Evolutionary conservation across 53 echinoderm and acorn worm genomes (phyloP).

Genomic region (Holothuria scabra): DNA sequence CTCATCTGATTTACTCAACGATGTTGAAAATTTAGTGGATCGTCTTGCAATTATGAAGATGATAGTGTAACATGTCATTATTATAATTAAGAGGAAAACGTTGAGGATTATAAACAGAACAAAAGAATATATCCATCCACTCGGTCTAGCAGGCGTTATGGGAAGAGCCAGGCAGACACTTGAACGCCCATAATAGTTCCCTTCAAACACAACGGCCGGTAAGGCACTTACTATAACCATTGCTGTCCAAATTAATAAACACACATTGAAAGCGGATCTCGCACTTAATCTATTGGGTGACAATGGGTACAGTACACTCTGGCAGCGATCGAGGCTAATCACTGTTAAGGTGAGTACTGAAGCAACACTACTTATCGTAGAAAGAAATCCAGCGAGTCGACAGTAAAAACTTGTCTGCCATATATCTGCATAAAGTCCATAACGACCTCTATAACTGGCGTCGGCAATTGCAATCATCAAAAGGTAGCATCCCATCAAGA

Average conservation of each 20-base stretch:
- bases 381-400: constrained; percentile 49
- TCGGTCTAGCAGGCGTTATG: constrained; percentile 65
- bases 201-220: constrained; percentile 76
- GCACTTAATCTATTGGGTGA: constrained; percentile 23
- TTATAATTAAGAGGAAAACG: constrained; percentile 65
- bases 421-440: constrained; percentile 22
- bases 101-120: constrained; percentile 30
- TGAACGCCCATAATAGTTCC: constrained; percentile 85
- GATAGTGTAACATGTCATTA: constrained; percentile 74
- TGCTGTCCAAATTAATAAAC: constrained; percentile 54
- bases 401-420: constrained; percentile 42
- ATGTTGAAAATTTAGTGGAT: constrained; percentile 54
- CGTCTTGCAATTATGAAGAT: constrained; percentile 82
- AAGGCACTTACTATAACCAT: constrained; percentile 66
- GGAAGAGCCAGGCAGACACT: constrained; percentile 94
- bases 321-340: constrained; percentile 59
- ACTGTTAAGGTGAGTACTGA: constrained; percentile 62
- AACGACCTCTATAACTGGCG: constrained; percentile 18
- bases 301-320: constrained; percentile 49
- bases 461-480: constrained; percentile 39
- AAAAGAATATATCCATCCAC: constrained; percentile 90
- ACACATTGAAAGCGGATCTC: constrained; percentile 37
- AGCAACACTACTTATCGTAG: constrained; percentile 57
- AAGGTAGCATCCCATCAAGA: constrained; percentile 40
- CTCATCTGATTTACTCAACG: constrained; percentile 2